Conservation (phyloP, 1,140 invertebrate species). For the Wasmannia auropunctata region DNA sequence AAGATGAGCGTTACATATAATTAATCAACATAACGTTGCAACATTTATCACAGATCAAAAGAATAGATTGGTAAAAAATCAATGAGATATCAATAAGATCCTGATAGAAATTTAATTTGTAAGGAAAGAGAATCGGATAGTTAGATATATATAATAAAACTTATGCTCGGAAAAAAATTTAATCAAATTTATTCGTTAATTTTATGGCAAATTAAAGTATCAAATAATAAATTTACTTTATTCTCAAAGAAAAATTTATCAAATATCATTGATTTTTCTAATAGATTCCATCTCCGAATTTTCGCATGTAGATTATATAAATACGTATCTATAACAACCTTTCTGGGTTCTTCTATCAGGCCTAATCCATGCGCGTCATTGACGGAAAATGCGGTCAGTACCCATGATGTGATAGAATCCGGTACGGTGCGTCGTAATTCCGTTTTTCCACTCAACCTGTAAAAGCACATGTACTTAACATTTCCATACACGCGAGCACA, state of each 20-base stretch:
- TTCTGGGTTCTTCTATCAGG: conserved; percentile 89
- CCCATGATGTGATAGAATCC: conserved; percentile 96
- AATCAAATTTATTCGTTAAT: not conserved
- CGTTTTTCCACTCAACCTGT: conserved; percentile 86
- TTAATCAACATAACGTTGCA: not conserved
- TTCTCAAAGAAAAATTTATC: not conserved
- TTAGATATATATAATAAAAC: not conserved
- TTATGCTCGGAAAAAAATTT: not conserved
- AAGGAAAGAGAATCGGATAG: not conserved
- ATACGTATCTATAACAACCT: conserved; percentile 83
- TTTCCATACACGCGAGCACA: not conserved
- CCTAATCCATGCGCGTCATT: conserved; percentile 94
- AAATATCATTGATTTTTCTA: not conserved
- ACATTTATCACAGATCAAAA: not conserved
- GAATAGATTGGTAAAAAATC: not conserved
- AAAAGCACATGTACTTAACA: conserved; percentile 29
- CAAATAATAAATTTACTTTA: not conserved
- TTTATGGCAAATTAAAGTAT: not conserved
- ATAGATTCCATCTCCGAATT: not conserved
- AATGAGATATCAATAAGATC: not conserved
- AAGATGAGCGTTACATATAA: not conserved
- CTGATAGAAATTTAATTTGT: not conserved
- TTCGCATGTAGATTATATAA: not conserved
- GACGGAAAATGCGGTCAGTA: conserved; percentile 96
- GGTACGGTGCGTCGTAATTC: conserved; percentile 89